Evolutionary conservation across 2,797 vertebrate genomes (phyloP), one percentile per base, ranked within the genome.

Genomic region (Emydoidea blandingii): DNA sequence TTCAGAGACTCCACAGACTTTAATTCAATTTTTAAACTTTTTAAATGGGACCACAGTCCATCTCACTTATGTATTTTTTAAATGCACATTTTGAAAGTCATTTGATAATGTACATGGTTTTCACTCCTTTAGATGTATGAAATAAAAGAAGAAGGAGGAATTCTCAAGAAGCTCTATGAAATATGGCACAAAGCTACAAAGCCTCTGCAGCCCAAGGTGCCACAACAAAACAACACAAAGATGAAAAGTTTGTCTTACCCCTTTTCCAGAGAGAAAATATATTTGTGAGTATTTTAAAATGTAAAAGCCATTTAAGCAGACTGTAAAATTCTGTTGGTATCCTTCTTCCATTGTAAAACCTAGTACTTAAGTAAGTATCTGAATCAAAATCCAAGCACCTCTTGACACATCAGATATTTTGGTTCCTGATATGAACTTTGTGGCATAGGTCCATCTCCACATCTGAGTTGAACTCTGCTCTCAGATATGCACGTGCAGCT

Each of bases 241-340:
- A 98, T 98, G 97, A 99, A 99, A 97, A 99, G 97, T 81, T 98
- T 99, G 53, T 99, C 99, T 83, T 99, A 99, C 27, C 99, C 99
- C 0, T 99, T 99, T 96, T 99, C 99, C 98, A 99, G 99, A 98
- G 99, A 99, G 95, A 99, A 99, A 95, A 98, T 99, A 90, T 98
- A 99, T 96, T 98, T 99, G 99, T 99, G 97, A 99, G 99, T 99
- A 96, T 3, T 90, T 78, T 27, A 82, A 57, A 87, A 50, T 68
- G 8, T 62, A 31, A 41, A 72, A 4, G 87, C 8, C 7, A 59
- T 15, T 3, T 3, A 87, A 88, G n/a, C 56, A 83, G 87, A 2
- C 5, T 89, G 2, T 31, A 86, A 65, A 2, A 44, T 81, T 81
- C 0, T 82, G 1, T 59, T 83, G 21, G n/a, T 53, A 2, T n/a